phyloP scores from a whole-genome alignment of 2,797 vertebrate genomes.

The Sebastes steindachneri region DNA sequence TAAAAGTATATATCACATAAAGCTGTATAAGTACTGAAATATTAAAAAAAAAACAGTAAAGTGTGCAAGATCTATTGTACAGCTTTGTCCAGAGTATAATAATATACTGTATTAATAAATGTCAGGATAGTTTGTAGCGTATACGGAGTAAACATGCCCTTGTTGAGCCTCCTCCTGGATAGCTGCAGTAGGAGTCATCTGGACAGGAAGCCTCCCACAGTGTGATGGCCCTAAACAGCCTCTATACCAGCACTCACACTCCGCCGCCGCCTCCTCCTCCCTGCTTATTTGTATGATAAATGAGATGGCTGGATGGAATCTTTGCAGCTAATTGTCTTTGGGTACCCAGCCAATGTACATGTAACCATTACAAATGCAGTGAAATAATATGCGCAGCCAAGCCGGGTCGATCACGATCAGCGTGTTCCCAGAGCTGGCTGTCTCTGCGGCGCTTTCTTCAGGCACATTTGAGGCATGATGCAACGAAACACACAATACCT shows the following conservation, averaged over 20 bases:
- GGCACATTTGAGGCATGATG: constrained; percentile 46
- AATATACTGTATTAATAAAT: constrained; percentile 7
- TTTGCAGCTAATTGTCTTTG: constrained; percentile 61
- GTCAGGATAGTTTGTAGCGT: neutral
- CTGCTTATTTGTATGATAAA: constrained; percentile 64
- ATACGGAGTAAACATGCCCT: constrained; percentile 13
- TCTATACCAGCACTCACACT: constrained; percentile 31
- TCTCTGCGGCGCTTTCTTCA: constrained; percentile 45
- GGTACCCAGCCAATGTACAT: constrained; percentile 45
- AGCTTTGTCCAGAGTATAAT: neutral
- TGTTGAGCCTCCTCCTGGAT: constrained; percentile 23
- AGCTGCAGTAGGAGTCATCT: constrained; percentile 58
- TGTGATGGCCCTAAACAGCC: constrained; percentile 40
- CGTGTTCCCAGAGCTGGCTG: constrained; percentile 20
- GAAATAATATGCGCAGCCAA: constrained; percentile 50
- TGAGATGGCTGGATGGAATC: constrained; percentile 46
- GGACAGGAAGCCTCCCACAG: constrained; percentile 66
- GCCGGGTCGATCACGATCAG: constrained; percentile 43
- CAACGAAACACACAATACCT: constrained; percentile 51
- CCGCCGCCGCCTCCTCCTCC: constrained; percentile 11
- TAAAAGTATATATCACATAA: neutral
- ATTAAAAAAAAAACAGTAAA: neutral
- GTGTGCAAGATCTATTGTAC: neutral
- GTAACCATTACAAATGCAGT: constrained; percentile 59
- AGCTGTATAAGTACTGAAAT: neutral